Evolutionary conservation across 2,888 invertebrate genomes (phyloP), one percentile per base, ranked within the genome.

Genomic region (Napeogenes inachia): DNA sequence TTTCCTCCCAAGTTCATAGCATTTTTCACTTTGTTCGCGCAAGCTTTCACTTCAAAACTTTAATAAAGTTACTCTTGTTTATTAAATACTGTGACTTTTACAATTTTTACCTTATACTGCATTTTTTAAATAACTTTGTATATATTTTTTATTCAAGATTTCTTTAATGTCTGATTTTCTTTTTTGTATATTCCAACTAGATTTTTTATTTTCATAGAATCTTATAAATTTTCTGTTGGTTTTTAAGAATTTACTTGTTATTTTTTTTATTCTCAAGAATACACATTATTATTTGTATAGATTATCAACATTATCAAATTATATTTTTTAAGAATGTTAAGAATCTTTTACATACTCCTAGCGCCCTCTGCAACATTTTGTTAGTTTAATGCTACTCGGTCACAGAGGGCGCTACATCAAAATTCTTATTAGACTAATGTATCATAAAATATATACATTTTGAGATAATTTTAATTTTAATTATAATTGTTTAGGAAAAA

Each of bases 1-100:
- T 86, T 74, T 86, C 82, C 60, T 46, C 62, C 69, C 69, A 81
- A 86, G 78, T 84, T 82, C 72, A 77, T 74, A 83, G 84, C 85
- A 89, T 89, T 89, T 89, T 89, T 89, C 87, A 84, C 82, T 76
- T 72, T 76, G 73, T 75, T 71, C 67, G 74, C 72, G 71, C 69
- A 63, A 70, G 66, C 65, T 88, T 88, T 88, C 85, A 73, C 84
- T 79, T 62, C 64, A 55, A 64, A 82, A 87, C 75, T 86, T 85
- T 77, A 65, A 79, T 78, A 79, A 75, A 70, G 64, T 66, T 62
- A 54, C 54, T 35, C 35, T 35, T 55, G 47, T 38, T 47, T 47
- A 45, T 56, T 56, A 46, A 56, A 56, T 42, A 56, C 13, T 38
- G 55, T 57, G 57, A 66, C 56, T 63, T 63, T 42, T 58, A 21